Evolutionary conservation across 2,888 invertebrate genomes (phyloP).

Genomic region (Drosophila siamana): DNA sequence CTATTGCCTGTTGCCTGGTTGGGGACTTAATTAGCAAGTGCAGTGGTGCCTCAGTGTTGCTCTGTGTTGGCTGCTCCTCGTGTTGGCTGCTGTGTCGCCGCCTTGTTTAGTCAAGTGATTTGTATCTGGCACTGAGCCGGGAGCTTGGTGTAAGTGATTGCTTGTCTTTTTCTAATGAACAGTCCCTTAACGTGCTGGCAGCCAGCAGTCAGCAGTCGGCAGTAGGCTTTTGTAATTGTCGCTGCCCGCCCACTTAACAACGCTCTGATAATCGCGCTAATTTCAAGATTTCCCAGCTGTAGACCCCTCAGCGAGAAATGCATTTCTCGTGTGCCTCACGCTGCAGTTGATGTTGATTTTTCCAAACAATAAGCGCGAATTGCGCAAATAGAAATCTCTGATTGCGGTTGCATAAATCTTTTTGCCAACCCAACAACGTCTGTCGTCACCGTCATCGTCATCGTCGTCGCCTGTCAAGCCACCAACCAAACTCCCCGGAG

Average conservation of each 20-base stretch:
- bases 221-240: constrained; percentile 56
- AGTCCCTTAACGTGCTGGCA: constrained; percentile 24
- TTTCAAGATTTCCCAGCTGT: constrained; percentile 85
- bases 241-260: constrained; percentile 68
- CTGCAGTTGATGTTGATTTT: constrained; percentile 66
- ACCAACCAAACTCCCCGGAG: constrained; percentile 71
- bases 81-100: constrained; percentile 66
- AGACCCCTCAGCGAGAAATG: constrained; percentile 69
- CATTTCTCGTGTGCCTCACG: constrained; percentile 53
- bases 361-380: constrained; percentile 79
- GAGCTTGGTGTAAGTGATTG: constrained; percentile 68
- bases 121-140: constrained; percentile 35
- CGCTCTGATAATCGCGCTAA: constrained; percentile 85
- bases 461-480: constrained; percentile 44
- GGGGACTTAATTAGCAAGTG: constrained; percentile 85
- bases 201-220: background rate
- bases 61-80: constrained; percentile 43
- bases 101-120: constrained; percentile 81
- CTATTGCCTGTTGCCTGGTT: constrained; percentile 52
- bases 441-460: constrained; percentile 1
- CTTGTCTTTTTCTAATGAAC: constrained; percentile 73
- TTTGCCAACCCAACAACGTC: constrained; percentile 34
- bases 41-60: constrained; percentile 64
- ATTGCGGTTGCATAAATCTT: constrained; percentile 49
- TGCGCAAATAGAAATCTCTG: constrained; percentile 70